phyloP scores from a whole-genome alignment of 2,113 vertebrate species.

The Mus spicilegus region DNA sequence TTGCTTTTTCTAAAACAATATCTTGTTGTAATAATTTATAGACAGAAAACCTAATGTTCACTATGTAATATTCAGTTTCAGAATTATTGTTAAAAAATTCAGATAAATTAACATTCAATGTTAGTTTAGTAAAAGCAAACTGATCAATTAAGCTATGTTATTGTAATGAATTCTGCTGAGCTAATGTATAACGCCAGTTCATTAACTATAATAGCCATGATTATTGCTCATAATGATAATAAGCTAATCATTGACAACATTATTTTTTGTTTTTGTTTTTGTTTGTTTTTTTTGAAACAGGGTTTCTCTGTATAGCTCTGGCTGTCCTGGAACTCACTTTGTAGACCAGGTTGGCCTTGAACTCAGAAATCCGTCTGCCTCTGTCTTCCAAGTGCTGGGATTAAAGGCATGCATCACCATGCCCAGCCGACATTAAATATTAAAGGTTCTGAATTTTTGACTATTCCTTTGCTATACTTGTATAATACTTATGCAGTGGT shows the following conservation, averaged over 20 bases:
- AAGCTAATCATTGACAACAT: not conserved
- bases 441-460: not conserved
- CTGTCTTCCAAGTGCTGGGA: too few species aligned
- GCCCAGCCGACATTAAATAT: not conserved
- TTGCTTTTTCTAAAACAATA: not conserved
- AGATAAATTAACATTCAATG: not conserved
- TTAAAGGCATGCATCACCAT: too few species aligned
- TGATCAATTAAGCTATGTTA: not conserved
- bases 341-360: too few species aligned
- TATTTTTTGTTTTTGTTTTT: too few species aligned
- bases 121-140: not conserved
- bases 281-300: too few species aligned
- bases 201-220: not conserved
- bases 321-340: too few species aligned
- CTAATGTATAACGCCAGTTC: not conserved
- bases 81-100: constrained; percentile 23
- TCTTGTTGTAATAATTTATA: not conserved
- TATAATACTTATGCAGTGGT: not conserved
- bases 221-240: not conserved
- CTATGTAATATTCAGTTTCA: not conserved
- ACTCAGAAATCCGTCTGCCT: too few species aligned
- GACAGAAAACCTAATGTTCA: not conserved
- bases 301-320: too few species aligned
- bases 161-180: not conserved
- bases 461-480: not conserved